Evolutionary conservation across 2,888 invertebrate species (phyloP), one percentile per base, ranked within the genome.

Genomic region (Mythimna loreyi): DNA sequence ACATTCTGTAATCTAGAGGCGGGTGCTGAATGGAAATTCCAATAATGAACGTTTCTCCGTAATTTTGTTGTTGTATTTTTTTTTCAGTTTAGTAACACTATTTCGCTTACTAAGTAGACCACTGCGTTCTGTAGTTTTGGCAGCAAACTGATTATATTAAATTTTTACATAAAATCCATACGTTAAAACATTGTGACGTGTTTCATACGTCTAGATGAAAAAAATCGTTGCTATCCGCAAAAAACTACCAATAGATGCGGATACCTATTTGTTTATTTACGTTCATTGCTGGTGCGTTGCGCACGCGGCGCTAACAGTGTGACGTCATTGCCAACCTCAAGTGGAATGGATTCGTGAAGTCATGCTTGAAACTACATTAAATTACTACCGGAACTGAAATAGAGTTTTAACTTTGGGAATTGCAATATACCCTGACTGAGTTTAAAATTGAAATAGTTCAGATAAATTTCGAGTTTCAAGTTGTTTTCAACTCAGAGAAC

Each of bases 181-280:
- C 19, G 11, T 25, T 50, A 8, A n/a, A 36, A 56, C 57, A 52
- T 11, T 23, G n/a, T 57, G 43, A 76, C 47, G 64, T 28, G 9
- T 36, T 19, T 19, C 21, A 36, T 3, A 33, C 23, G 11, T 45
- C 45, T 28, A 21, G 28, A 23, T 49, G 50, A 69, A 66, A 28
- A 28, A 71, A 71, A 30, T 30, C 8, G 73, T 82, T 82, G 67
- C 82, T 75, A 80, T n/a, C 53, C 36, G 40, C 13, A 40, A 72
- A 60, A 56, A 66, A 40, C 21, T 33, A 62, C 67, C 21, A 59
- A 62, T 65, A 61, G 60, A 77, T 72, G 67, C 62, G 47, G 58
- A 73, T 78, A 63, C 68, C 70, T 74, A 79, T 90, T 91, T 92
- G 90, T 92, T 92, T 92, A 92, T 92, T 92, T 92, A 90, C 88